Evolutionary conservation across 30 jellyfish, hydroid and myxozoan genomes (phyloP).

Genomic region (Phacellophora camtschatica): DNA sequence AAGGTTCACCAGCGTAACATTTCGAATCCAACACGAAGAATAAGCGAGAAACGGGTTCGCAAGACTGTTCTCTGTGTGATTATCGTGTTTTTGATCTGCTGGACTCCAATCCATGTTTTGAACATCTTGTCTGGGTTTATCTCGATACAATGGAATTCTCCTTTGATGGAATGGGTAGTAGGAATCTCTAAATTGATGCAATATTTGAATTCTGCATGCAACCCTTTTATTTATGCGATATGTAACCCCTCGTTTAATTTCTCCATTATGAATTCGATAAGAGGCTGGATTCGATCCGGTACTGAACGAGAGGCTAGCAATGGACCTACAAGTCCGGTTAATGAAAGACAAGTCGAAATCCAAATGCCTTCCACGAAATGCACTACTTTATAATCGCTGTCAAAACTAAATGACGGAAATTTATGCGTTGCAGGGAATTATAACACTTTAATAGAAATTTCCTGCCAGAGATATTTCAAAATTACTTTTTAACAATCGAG

Average conservation of each 20-base stretch:
- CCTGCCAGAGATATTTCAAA: too few species aligned
- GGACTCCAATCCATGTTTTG: not conserved
- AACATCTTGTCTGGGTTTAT: not conserved
- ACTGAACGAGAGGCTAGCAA: too few species aligned
- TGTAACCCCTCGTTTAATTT: not conserved
- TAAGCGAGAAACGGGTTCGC: not conserved
- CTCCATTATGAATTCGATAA: too few species aligned
- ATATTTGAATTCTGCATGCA: not conserved
- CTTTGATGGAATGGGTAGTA: not conserved
- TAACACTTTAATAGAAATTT: too few species aligned
- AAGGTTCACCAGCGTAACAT: not conserved
- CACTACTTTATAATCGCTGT: too few species aligned
- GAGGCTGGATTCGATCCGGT: too few species aligned
- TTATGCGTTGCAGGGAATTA: too few species aligned
- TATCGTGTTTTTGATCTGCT: not conserved
- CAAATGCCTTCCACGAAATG: too few species aligned
- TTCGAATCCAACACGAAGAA: not conserved
- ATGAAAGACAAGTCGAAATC: too few species aligned
- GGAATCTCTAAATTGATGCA: not conserved
- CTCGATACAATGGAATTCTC: not conserved
- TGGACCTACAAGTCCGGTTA: too few species aligned
- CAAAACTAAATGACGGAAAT: too few species aligned
- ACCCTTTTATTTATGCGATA: not conserved
- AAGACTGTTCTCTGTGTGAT: not conserved
- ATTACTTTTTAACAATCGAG: too few species aligned